These are phyloP conservation scores for Melanotaenia maccullochi DNA, from an alignment of 2,797 vertebrate genomes.

Conservation along the genomic window DNA sequence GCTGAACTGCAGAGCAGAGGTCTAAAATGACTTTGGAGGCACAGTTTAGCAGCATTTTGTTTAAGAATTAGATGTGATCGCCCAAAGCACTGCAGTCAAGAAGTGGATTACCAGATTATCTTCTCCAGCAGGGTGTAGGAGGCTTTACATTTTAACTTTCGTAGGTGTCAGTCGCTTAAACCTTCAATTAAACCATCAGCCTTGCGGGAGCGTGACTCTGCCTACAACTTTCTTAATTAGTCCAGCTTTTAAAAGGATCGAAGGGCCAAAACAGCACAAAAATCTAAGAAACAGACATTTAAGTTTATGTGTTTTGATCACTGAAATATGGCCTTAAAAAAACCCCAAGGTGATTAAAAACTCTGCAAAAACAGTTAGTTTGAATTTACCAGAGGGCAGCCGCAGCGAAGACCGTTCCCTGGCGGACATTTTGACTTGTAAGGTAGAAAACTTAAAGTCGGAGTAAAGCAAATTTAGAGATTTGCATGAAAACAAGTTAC, in stretches of 20 bases:
- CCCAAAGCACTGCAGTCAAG: background rate
- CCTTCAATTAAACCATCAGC: constrained; percentile 42
- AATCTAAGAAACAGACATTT: background rate
- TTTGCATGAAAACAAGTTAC: no score
- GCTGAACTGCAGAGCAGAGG: constrained; percentile 25
- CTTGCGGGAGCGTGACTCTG: constrained; percentile 7
- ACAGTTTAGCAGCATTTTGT: constrained; percentile 4
- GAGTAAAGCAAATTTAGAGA: background rate
- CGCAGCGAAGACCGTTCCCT: background rate
- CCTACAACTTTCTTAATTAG: constrained; percentile 21
- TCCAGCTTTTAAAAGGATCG: constrained; percentile 12
- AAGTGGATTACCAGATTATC: constrained; percentile 13
- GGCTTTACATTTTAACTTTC: constrained; percentile 25
- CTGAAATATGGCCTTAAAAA: constrained; percentile 1
- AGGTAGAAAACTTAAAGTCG: background rate
- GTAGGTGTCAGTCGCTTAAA: constrained; percentile 41
- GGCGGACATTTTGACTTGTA: background rate
- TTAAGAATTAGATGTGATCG: background rate
- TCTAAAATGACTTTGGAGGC: constrained; percentile 4
- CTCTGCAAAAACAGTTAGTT: constrained; percentile 10
- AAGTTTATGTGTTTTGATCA: background rate
- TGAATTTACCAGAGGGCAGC: constrained; percentile 2
- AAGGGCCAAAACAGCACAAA: background rate
- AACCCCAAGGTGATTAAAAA: background rate
- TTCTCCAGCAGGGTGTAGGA: constrained; percentile 18